Conservation (phyloP, 2,888 invertebrate species). For the Falcaria lacertinaria region DNA sequence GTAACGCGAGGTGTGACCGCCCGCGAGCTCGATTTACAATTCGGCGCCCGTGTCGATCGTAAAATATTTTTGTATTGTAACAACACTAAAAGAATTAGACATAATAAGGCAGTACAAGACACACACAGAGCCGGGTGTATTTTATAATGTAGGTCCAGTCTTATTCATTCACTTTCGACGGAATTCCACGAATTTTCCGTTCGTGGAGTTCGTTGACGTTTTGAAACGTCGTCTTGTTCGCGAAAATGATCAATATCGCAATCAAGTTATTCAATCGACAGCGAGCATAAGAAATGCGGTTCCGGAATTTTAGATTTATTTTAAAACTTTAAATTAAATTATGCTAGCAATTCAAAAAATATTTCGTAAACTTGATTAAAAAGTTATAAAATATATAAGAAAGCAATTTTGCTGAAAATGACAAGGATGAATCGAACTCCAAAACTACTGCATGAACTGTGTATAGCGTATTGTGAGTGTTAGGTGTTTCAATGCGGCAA, state of each 20-base stretch:
- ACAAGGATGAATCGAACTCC: too few species aligned
- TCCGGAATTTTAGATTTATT: too few species aligned
- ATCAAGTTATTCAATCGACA: constrained; percentile 26
- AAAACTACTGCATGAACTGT: too few species aligned
- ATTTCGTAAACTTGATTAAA: too few species aligned
- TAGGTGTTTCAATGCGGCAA: too few species aligned
- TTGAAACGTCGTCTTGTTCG: constrained; percentile 16
- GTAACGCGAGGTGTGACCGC: constrained; percentile 68
- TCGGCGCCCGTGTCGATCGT: constrained; percentile 57
- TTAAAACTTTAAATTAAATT: background rate
- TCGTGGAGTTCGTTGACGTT: constrained; percentile 31
- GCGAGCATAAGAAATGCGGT: background rate
- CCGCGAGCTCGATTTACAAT: constrained; percentile 65
- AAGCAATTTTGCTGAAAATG: too few species aligned
- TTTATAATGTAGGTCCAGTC: constrained; percentile 12
- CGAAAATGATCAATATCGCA: constrained; percentile 11
- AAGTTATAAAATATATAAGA: too few species aligned
- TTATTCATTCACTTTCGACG: constrained; percentile 28
- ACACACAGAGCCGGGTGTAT: constrained; percentile 37
- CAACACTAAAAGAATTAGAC: constrained; percentile 58
- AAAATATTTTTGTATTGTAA: constrained; percentile 64
- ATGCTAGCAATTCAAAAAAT: too few species aligned
- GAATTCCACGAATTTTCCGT: constrained; percentile 28
- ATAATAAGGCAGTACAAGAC: constrained; percentile 43
- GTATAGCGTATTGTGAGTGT: too few species aligned